Evolutionary conservation across 1,140 invertebrate genomes (phyloP).

Genomic region (Nylanderia fulva): DNA sequence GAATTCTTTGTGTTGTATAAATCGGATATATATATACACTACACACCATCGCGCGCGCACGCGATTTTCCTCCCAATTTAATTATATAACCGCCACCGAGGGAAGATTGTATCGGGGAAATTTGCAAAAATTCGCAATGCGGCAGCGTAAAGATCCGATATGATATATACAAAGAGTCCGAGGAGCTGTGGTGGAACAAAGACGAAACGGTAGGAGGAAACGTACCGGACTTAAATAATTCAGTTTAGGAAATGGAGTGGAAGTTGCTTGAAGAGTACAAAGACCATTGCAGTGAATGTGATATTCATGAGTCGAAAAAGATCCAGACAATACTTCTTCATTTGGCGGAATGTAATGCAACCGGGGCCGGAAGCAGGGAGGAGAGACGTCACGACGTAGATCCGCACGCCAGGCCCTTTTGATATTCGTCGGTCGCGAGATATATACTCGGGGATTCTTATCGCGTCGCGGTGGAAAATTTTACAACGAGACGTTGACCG

Average conservation of each 20-base stretch:
- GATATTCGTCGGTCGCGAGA: not conserved
- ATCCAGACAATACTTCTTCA: constrained; percentile 64
- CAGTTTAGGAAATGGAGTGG: constrained; percentile 72
- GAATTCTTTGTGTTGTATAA: not conserved
- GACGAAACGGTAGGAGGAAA: not conserved
- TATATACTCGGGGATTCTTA: constrained; percentile 43
- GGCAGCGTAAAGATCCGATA: not conserved
- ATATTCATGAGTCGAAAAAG: constrained; percentile 70
- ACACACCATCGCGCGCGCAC: too few species aligned
- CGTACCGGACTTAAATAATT: constrained; percentile 67
- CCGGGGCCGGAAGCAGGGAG: not conserved
- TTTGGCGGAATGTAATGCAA: constrained; percentile 43
- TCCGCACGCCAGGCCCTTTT: not conserved
- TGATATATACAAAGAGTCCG: constrained; percentile 17
- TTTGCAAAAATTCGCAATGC: not conserved
- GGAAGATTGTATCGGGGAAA: not conserved
- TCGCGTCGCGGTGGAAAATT: constrained; percentile 20
- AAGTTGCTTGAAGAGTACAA: constrained; percentile 67
- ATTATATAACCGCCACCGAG: not conserved
- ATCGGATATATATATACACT: too few species aligned
- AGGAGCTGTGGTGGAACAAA: not conserved
- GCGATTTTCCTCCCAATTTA: constrained; percentile 18
- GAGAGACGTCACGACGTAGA: constrained; percentile 10
- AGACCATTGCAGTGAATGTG: constrained; percentile 62
- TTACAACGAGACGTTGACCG: constrained; percentile 38